Evolutionary conservation across 2,113 vertebrate species (phyloP).

Genomic region (Lampris incognitus): DNA sequence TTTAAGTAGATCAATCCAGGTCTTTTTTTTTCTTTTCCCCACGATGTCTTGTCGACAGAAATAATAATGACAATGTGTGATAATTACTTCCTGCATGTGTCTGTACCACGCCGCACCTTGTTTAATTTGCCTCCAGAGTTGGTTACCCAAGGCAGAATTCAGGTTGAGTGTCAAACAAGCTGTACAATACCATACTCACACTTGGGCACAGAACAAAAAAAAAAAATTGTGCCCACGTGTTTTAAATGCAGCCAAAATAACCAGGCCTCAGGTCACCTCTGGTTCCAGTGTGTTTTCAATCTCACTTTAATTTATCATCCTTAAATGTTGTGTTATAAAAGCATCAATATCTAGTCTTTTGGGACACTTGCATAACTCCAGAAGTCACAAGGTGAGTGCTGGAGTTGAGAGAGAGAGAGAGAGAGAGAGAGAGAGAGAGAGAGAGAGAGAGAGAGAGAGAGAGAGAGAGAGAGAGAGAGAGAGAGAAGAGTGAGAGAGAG

Average conservation of each 20-base stretch:
- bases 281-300: no score
- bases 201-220: no score
- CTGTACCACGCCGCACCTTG: neutral
- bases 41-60: neutral
- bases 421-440: neutral
- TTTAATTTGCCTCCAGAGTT: no score
- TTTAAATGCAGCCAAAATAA: no score
- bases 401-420: neutral
- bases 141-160: neutral
- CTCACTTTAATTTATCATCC: no score
- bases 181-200: neutral
- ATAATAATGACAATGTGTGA: neutral
- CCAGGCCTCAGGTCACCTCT: no score
- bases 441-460: neutral
- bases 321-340: no score
- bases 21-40: neutral
- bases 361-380: neutral
- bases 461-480: neutral
- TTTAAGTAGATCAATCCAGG: no score
- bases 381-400: neutral
- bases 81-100: no score
- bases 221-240: no score
- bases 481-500: conserved; percentile 1
- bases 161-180: neutral
- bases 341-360: neutral